Percentiles rank a stretch among this genome's conserved stretches.
Conservation (phyloP, 2,888 invertebrate genomes). For the Tridacna crocea region DNA sequence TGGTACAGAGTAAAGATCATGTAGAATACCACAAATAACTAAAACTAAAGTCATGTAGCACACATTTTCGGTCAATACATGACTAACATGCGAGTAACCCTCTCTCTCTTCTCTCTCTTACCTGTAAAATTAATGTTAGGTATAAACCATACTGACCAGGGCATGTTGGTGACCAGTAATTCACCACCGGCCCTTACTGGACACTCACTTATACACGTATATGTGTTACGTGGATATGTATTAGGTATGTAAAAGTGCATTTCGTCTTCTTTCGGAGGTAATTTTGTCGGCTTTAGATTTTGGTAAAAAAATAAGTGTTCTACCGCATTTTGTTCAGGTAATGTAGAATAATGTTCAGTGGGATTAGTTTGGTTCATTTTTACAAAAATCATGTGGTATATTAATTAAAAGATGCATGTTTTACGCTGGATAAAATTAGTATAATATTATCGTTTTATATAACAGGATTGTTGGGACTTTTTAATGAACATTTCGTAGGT, state of each 20-base stretch:
- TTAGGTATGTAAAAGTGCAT: constrained; percentile 1
- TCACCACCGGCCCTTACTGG: neutral
- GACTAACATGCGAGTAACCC: constrained; percentile 7
- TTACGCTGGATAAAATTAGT: too few species aligned
- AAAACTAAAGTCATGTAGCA: constrained; percentile 7
- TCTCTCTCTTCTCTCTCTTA: neutral
- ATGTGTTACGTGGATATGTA: neutral
- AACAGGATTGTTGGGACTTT: too few species aligned
- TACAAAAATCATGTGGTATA: too few species aligned
- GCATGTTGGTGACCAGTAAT: neutral
- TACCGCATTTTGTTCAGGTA: too few species aligned
- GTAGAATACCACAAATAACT: constrained; percentile 14
- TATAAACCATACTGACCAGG: constrained; percentile 2
- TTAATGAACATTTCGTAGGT: too few species aligned
- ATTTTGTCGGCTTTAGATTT: neutral
- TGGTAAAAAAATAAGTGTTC: neutral
- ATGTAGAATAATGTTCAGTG: too few species aligned
- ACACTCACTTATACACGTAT: neutral
- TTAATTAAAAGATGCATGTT: too few species aligned
- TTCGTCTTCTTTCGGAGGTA: neutral
- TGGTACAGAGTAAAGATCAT: neutral
- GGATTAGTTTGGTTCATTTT: too few species aligned
- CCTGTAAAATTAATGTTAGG: neutral
- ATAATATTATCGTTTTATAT: too few species aligned
- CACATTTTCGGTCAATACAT: constrained; percentile 2